phyloP scores from a whole-genome alignment of 1,140 invertebrate genomes.

The Ruditapes philippinarum region DNA sequence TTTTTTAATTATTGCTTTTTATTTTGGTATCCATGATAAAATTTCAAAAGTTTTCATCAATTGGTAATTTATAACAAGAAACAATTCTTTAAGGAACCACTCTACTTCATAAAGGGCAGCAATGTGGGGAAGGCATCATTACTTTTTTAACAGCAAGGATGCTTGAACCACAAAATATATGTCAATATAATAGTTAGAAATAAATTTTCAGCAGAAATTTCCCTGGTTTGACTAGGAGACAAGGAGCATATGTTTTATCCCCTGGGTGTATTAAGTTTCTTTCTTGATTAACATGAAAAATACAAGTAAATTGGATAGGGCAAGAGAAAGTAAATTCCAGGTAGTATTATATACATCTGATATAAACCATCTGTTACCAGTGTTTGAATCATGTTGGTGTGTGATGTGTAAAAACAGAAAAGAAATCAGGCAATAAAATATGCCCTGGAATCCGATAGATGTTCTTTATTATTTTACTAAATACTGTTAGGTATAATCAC shows the following conservation, averaged over 20 bases:
- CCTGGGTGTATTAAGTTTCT: not conserved
- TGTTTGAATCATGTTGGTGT: not conserved
- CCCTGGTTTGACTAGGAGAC: too few relatives aligned
- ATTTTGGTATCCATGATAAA: too few relatives aligned
- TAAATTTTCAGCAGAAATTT: too few relatives aligned
- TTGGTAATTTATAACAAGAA: too few relatives aligned
- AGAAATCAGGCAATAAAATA: not conserved
- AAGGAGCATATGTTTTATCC: not conserved
- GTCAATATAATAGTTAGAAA: too few relatives aligned
- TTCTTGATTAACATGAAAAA: not conserved
- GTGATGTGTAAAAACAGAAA: not conserved
- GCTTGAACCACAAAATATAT: too few relatives aligned
- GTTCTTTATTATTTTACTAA: not conserved
- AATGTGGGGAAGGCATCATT: too few relatives aligned
- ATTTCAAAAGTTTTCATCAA: too few relatives aligned
- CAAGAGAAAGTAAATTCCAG: not conserved
- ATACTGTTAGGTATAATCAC: not conserved
- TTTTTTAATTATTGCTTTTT: too few relatives aligned
- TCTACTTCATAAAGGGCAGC: too few relatives aligned
- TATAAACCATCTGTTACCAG: constrained; percentile 11
- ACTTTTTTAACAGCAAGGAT: too few relatives aligned
- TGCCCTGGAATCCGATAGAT: not conserved
- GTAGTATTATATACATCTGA: not conserved
- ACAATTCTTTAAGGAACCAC: too few relatives aligned
- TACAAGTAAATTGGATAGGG: not conserved